Conservation (phyloP, 1,140 invertebrate species). For the Hylyphantes graminicola region DNA sequence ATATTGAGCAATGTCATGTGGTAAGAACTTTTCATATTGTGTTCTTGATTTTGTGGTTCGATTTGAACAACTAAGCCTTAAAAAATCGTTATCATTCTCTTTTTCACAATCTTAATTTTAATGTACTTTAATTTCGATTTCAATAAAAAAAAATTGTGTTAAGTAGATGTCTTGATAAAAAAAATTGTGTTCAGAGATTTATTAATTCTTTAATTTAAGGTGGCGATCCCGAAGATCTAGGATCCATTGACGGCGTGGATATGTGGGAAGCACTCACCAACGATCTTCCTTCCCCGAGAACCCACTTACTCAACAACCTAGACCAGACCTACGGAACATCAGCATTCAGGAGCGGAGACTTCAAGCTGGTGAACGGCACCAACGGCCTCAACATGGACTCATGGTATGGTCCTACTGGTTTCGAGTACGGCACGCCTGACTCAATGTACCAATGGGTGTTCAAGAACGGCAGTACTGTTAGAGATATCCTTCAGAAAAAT, state of each 20-base stretch:
- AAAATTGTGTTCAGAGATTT: no score
- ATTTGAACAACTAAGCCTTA: no score
- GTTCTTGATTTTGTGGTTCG: no score
- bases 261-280: conserved; percentile 64
- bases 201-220: conserved; percentile 50
- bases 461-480: conserved; percentile 57
- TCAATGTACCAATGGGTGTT: conserved; percentile 34
- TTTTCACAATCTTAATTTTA: no score
- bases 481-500: conserved; percentile 62
- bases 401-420: conserved; percentile 51
- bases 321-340: conserved; percentile 68
- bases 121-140: no score
- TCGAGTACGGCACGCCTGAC: not conserved
- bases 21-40: no score
- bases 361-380: conserved; percentile 83
- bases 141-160: no score
- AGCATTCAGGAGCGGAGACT: conserved; percentile 78
- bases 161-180: no score
- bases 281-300: conserved; percentile 31
- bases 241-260: conserved; percentile 74
- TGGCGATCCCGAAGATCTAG: conserved; percentile 68
- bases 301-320: conserved; percentile 33
- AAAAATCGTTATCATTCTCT: no score
- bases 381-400: not conserved
- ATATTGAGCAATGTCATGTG: no score